A percentile compares a stretch with the other conserved stretches of the same genome.
These are phyloP conservation scores for Asbolus verrucosus DNA, from an alignment of 1,140 invertebrate genomes.

Conservation along the genomic window DNA sequence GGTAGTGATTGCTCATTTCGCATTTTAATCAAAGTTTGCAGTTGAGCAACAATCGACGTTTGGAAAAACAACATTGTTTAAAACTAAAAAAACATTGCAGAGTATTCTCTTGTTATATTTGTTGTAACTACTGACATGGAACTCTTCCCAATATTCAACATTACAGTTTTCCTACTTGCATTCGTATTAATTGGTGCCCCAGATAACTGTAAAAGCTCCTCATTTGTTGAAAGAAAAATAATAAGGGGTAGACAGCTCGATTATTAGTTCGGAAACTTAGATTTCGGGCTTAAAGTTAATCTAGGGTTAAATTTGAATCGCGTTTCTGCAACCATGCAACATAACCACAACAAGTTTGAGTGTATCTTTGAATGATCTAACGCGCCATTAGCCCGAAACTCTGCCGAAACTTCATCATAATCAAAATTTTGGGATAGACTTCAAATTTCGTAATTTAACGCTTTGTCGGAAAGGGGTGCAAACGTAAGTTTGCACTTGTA, in stretches of 20 bases:
- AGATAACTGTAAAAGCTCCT: background rate
- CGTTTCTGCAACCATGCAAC: slow-evolving; percentile 36
- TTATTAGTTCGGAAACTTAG: slow-evolving; percentile 38
- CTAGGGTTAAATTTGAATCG: slow-evolving; percentile 34
- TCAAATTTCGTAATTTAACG: background rate
- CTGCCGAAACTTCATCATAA: background rate
- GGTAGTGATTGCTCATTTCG: background rate
- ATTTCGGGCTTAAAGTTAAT: slow-evolving; percentile 33
- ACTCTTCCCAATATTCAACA: no score
- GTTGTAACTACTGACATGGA: no score
- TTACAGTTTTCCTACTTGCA: no score
- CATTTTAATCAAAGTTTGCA: slow-evolving; percentile 26
- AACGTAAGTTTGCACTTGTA: no score
- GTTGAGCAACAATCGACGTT: slow-evolving; percentile 3
- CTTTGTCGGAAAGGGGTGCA: slow-evolving; percentile 2
- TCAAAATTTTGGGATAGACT: slow-evolving; percentile 12
- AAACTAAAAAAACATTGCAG: slow-evolving; percentile 7
- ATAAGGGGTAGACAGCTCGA: slow-evolving; percentile 23
- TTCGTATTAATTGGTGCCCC: slow-evolving; percentile 5
- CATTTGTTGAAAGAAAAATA: slow-evolving; percentile 18
- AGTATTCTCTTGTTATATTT: background rate
- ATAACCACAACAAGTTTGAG: slow-evolving; percentile 33
- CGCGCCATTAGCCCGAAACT: slow-evolving; percentile 24
- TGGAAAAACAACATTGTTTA: slow-evolving; percentile 6
- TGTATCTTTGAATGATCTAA: slow-evolving; percentile 36